Evolutionary conservation across 2,797 vertebrate genomes (phyloP), one percentile per base, ranked within the genome.

Genomic region (Cottoperca gobio): DNA sequence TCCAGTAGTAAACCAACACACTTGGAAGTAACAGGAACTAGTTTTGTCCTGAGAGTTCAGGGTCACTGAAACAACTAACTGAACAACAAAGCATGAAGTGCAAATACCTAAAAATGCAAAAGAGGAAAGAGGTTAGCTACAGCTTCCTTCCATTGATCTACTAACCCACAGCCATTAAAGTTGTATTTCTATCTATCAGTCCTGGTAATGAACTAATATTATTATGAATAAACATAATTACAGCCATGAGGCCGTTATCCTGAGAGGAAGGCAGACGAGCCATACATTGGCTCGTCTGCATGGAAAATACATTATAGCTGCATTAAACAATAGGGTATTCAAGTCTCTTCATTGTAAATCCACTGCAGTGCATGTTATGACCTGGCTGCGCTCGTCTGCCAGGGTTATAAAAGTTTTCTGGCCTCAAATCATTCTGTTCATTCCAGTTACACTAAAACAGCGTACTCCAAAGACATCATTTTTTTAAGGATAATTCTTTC

Each of bases 251-350:
- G 33, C 24, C 64, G 24, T 63, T 28, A 71, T 84, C 68, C 73
- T 68, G 65, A 71, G 55, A 89, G 80, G 79, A 86, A 84, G 58
- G 40, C 16, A 67, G 73, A 79, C 76, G 61, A 81, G 73, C 59
- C 83, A 62, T 80, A 70, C 72, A 76, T 82, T 89, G 91, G n/a
- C n/a, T n/a, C n/a, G n/a, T n/a, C n/a, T n/a, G n/a, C n/a, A n/a
- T n/a, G n/a, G 85, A 90, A 91, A 92, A 89, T 70, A 70, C 83
- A 90, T 85, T 87, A 87, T 23, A 82, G 64, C 35, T 31, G 33
- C 37, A 80, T 79, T 64, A 66, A 85, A 89, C 85, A 93, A 88
- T 86, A 77, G 78, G 23, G 75, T 78, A 90, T 86, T 85, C 77
- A 88, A 40, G 48, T 69, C 57, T 63, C 17, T 66, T 76, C 66